Percentiles rank a stretch among this genome's conserved stretches.
Conservation (phyloP, 2,888 invertebrate species). For the Drosophila histrio region DNA sequence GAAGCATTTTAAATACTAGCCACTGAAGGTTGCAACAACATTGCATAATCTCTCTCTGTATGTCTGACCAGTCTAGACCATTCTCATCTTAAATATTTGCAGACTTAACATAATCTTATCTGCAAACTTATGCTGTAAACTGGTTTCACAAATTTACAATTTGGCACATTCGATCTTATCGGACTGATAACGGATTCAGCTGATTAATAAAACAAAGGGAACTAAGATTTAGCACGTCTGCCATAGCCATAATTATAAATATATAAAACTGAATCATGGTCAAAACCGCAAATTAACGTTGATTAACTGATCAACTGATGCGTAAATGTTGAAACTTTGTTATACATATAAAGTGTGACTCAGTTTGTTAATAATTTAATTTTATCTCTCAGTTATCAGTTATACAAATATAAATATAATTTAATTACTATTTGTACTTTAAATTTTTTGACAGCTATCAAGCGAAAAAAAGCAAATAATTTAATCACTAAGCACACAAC, state of each 20-base stretch:
- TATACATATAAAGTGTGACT: background rate
- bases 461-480: too few relatives aligned
- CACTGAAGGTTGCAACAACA: constrained; percentile 38
- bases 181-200: constrained; percentile 8
- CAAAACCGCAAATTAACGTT: constrained; percentile 16
- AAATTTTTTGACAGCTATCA: too few relatives aligned
- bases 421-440: background rate
- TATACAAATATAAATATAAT: background rate
- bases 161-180: constrained; percentile 16
- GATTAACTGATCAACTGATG: constrained; percentile 12
- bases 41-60: constrained; percentile 21
- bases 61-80: constrained; percentile 12
- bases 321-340: background rate
- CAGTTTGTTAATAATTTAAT: background rate
- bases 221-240: constrained; percentile 8
- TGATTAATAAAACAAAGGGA: constrained; percentile 24
- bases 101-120: too few relatives aligned
- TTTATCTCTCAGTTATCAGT: background rate
- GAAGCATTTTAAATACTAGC: constrained; percentile 36
- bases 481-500: too few relatives aligned
- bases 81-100: constrained; percentile 6
- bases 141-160: constrained; percentile 16
- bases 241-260: background rate
- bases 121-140: constrained; percentile 14
- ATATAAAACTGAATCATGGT: constrained; percentile 14